These are phyloP conservation scores for Timema podura DNA, from an alignment of 2,888 invertebrate genomes.

Conservation along the genomic window DNA sequence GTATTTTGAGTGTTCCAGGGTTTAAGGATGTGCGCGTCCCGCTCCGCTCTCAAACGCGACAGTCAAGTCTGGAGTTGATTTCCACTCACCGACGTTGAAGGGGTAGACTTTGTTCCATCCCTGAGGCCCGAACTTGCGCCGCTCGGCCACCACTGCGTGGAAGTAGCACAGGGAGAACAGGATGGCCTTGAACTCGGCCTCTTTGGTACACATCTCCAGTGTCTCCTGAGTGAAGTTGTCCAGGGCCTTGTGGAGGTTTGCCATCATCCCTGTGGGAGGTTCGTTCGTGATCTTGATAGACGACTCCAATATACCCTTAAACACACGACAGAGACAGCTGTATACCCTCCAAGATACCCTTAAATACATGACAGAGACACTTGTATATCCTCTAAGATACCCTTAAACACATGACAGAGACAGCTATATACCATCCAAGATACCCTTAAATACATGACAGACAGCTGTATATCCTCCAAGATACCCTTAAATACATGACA, in stretches of 20 bases:
- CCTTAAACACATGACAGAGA: no score
- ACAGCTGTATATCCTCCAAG: no score
- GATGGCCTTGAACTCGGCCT: slow-evolving; percentile 93
- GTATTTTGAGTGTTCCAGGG: no score
- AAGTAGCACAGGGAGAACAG: slow-evolving; percentile 92
- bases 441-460: no score
- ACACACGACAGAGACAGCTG: neutral
- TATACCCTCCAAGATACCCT: no score
- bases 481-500: no score
- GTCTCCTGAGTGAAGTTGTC: slow-evolving; percentile 95
- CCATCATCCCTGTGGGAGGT: slow-evolving; percentile 94
- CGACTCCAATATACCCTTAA: slow-evolving; percentile 85
- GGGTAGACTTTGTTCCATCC: slow-evolving; percentile 96
- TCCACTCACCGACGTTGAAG: slow-evolving; percentile 74
- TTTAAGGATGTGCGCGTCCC: no score
- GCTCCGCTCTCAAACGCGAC: neutral
- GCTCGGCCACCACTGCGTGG: slow-evolving; percentile 92
- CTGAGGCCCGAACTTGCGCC: slow-evolving; percentile 89
- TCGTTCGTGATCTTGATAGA: slow-evolving; percentile 98
- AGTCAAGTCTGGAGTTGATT: neutral
- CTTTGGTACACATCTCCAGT: slow-evolving; percentile 91
- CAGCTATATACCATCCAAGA: no score
- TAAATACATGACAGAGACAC: no score
- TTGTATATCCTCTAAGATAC: no score
- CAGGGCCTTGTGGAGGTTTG: slow-evolving; percentile 92